Evolutionary conservation across 2,797 vertebrate genomes (phyloP).

Genomic region (Phalanger gymnotis): DNA sequence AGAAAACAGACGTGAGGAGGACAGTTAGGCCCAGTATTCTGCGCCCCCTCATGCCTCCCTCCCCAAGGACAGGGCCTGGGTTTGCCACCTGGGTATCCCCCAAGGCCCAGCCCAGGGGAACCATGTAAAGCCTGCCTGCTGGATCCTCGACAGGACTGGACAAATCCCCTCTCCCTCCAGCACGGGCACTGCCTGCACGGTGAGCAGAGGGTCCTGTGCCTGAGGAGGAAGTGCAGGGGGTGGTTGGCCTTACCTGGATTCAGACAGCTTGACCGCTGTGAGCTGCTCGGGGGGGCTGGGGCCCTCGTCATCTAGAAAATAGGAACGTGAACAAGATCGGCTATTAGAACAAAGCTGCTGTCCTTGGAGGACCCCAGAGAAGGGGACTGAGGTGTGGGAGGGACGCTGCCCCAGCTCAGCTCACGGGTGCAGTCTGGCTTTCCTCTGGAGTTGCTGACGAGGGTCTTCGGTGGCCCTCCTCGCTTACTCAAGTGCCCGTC

Average conservation of each 20-base stretch:
- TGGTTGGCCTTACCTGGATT: conserved; percentile 88
- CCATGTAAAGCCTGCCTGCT: not conserved
- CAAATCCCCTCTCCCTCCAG: not conserved
- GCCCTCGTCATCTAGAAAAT: conserved; percentile 91
- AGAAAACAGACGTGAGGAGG: not conserved
- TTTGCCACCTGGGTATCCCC: not conserved
- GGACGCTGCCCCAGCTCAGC: not conserved
- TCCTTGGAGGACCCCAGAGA: not conserved
- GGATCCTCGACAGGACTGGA: too few relatives aligned
- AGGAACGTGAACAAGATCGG: conserved; percentile 1
- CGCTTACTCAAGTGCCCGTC: too few relatives aligned
- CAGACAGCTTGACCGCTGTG: conserved; percentile 95
- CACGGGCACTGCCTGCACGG: not conserved
- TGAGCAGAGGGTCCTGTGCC: too few relatives aligned
- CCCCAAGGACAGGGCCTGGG: too few relatives aligned
- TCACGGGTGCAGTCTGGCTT: not conserved
- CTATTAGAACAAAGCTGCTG: not conserved
- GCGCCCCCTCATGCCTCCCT: not conserved
- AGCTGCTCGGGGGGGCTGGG: conserved; percentile 98
- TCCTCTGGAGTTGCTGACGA: too few relatives aligned
- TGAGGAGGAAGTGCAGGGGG: too few relatives aligned
- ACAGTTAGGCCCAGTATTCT: not conserved
- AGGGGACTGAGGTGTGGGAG: not conserved
- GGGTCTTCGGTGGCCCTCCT: too few relatives aligned
- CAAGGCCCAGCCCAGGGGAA: not conserved